These are phyloP conservation scores for Mimumesa dahlbomi DNA, from an alignment of 2,888 invertebrate species.

Conservation along the genomic window DNA sequence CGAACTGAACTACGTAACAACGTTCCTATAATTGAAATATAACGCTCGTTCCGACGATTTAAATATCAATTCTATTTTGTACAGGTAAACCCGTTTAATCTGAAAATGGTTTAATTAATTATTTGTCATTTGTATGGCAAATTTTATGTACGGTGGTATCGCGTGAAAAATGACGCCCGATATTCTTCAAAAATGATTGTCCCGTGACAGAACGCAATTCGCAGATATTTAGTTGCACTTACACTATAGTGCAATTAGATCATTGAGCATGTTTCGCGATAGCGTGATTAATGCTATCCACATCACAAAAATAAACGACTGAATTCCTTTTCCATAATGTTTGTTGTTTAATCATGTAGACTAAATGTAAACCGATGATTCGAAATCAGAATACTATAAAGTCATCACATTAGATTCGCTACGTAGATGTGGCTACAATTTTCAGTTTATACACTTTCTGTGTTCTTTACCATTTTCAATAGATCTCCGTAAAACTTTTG, in stretches of 20 bases:
- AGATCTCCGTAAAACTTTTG: too few species aligned
- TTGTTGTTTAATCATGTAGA: too few species aligned
- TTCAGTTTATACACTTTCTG: neutral
- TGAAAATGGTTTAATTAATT: constrained; percentile 28
- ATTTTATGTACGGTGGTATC: constrained; percentile 12
- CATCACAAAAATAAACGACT: too few species aligned
- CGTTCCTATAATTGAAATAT: too few species aligned
- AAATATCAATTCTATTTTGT: too few species aligned
- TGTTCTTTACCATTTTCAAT: neutral
- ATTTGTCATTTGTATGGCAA: constrained; percentile 40
- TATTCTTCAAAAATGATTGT: constrained; percentile 69
- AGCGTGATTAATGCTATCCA: neutral
- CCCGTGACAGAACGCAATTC: constrained; percentile 74
- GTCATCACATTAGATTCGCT: too few species aligned
- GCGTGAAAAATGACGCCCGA: constrained; percentile 19
- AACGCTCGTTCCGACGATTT: too few species aligned
- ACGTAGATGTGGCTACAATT: too few species aligned
- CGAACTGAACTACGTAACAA: too few species aligned
- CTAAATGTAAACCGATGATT: too few species aligned
- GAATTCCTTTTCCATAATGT: too few species aligned
- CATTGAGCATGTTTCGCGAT: constrained; percentile 32
- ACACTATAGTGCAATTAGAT: constrained; percentile 21
- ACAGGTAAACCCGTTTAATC: neutral
- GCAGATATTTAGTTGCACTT: constrained; percentile 16
- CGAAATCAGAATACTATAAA: too few species aligned